Conservation (phyloP, 2,888 invertebrate species). For the Eupsilia transversa region DNA sequence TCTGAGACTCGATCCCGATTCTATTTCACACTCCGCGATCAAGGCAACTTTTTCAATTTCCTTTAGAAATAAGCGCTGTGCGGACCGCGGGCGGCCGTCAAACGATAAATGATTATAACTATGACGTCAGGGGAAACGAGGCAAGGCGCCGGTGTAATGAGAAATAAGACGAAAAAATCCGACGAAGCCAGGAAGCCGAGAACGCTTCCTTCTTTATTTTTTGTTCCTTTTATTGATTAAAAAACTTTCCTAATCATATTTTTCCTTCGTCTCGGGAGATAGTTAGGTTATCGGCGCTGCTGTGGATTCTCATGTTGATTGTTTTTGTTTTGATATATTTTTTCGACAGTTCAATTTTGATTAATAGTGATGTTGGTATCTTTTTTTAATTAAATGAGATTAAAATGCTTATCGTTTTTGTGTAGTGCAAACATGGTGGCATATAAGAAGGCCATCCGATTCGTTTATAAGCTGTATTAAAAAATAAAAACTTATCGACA, state of each 20-base stretch:
- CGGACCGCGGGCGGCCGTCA: slow-evolving; percentile 83
- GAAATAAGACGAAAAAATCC: slow-evolving; percentile 81
- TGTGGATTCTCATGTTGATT: slow-evolving; percentile 65
- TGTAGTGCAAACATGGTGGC: not conserved
- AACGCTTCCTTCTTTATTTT: slow-evolving; percentile 70
- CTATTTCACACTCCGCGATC: slow-evolving; percentile 79
- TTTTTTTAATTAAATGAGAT: not conserved
- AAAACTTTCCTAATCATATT: slow-evolving; percentile 88
- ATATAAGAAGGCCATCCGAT: not conserved
- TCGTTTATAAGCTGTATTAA: not conserved
- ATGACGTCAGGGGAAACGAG: slow-evolving; percentile 85
- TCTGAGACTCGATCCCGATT: slow-evolving; percentile 70
- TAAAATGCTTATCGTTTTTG: not conserved
- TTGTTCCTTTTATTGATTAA: slow-evolving; percentile 85
- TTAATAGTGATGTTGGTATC: slow-evolving; percentile 8
- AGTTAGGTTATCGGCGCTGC: slow-evolving; percentile 70
- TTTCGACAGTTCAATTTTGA: slow-evolving; percentile 39
- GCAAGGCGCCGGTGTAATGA: slow-evolving; percentile 82
- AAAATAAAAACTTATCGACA: not conserved
- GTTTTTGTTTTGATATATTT: slow-evolving; percentile 57
- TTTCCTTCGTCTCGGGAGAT: slow-evolving; percentile 71
- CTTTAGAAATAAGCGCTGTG: slow-evolving; percentile 76
- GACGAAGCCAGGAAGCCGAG: slow-evolving; percentile 66
- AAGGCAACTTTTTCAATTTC: slow-evolving; percentile 87
- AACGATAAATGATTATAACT: slow-evolving; percentile 89